phyloP scores from a whole-genome alignment of 1,140 invertebrate species.

The Pogonognathellus flavescens region DNA sequence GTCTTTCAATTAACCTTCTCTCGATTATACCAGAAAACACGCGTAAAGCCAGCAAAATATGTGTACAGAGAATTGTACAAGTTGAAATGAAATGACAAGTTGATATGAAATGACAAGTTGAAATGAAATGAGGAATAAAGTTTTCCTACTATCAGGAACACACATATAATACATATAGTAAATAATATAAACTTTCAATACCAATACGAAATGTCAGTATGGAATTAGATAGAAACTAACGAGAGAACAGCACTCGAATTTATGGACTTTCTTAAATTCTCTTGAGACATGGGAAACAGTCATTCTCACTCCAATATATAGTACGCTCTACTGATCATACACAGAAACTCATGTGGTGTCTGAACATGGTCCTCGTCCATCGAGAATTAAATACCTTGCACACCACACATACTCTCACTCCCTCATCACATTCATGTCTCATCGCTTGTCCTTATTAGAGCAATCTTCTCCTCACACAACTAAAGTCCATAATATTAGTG shows the following conservation, averaged over 20 bases:
- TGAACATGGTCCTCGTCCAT: not conserved
- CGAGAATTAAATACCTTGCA: constrained; percentile 19
- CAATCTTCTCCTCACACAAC: no score
- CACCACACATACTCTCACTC: not conserved
- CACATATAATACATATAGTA: no score
- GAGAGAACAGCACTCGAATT: constrained; percentile 24
- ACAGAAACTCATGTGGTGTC: not conserved
- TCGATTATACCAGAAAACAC: no score
- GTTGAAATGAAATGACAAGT: no score
- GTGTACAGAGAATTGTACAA: no score
- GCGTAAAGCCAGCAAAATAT: no score
- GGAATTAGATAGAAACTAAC: constrained; percentile 1
- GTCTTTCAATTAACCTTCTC: no score
- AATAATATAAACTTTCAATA: constrained; percentile 22
- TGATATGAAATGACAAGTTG: no score
- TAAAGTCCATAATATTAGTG: not conserved
- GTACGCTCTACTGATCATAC: not conserved
- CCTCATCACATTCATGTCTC: constrained; percentile 8
- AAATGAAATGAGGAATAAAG: constrained; percentile 22
- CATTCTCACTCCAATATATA: constrained; percentile 10
- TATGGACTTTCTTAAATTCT: constrained; percentile 23
- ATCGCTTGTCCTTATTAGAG: not conserved
- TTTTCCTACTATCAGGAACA: no score
- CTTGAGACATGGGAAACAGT: constrained; percentile 13
- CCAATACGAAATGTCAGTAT: not conserved